A percentile compares a stretch with the other conserved stretches of the same genome.
phyloP scores from a whole-genome alignment of 2,888 invertebrate genomes.

The Artemia sp. region DNA sequence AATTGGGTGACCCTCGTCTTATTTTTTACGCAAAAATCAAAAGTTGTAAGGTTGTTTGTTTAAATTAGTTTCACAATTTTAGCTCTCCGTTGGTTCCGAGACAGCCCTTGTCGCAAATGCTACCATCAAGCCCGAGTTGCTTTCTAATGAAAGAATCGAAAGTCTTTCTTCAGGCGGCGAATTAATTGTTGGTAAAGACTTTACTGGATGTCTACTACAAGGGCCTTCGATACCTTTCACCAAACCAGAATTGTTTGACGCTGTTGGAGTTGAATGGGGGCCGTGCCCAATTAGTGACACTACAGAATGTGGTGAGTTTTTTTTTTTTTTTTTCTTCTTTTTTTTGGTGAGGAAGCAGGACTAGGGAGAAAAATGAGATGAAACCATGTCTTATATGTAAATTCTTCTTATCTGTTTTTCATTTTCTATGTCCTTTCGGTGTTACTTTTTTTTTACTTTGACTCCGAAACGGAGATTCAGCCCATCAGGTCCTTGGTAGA shows the following conservation, averaged over 20 bases:
- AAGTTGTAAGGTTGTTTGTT: neutral
- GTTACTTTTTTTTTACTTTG: no score
- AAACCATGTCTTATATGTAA: no score
- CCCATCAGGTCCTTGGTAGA: no score
- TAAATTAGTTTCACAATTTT: neutral
- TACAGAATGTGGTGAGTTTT: slow-evolving; percentile 27
- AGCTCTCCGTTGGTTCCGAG: slow-evolving; percentile 11
- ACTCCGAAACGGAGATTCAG: no score
- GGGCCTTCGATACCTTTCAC: slow-evolving; percentile 41
- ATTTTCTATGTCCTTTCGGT: no score
- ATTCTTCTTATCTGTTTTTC: no score
- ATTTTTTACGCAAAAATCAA: neutral
- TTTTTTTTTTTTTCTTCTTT: no score
- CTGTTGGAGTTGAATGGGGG: slow-evolving; percentile 49
- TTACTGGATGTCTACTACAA: slow-evolving; percentile 65
- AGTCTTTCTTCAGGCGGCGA: neutral
- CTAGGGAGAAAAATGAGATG: no score
- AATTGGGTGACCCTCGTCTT: no score
- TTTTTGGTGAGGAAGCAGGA: no score
- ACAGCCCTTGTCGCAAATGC: slow-evolving; percentile 12
- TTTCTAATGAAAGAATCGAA: neutral
- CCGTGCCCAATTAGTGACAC: slow-evolving; percentile 54
- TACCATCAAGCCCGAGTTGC: neutral
- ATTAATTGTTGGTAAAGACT: slow-evolving; percentile 58
- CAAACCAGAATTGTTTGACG: slow-evolving; percentile 15